Base-by-base conservation (phyloP, 2,797 vertebrate species). In the Anniella stebbinsi region DNA sequence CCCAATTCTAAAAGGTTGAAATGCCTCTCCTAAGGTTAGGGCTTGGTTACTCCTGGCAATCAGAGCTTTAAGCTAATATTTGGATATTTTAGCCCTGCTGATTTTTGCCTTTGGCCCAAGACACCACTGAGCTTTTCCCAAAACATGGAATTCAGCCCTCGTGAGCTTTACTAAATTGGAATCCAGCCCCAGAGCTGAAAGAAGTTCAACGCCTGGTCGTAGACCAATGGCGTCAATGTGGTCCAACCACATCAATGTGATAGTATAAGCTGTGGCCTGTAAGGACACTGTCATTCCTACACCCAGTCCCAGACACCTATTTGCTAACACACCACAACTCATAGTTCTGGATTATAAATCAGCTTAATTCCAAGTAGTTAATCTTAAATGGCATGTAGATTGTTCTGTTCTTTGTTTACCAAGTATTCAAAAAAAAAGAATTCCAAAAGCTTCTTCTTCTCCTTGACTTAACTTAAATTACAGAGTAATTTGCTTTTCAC, bases 351-450 rank as follows among this genome's bases (percentile, higher is more conserved):
- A 51, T n/a, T 81, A 88, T 72, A 70, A 70, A 88, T 80, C 48
- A 81, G 30, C 25, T 90, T 30, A 48, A 81, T 72, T 81, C 67
- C 41, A 63, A 73, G 33, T 85, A 18, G 30, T 33, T 77, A 30
- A 8, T 72, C 38, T 54, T 70, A 57, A 60, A 2, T 73, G 38
- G 51, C 18, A 48, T 48, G 5, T 15, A 80, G 80, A 30, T 73
- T 30, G 18, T 36, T 54, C 69, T 15, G 60, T 17, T 9, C 15
- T 51, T 48, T 69, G 45, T 8, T 82, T 87, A 75, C 57, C 69
- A 90, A 75, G 69, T 60, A 86, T 90, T 80, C 67, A 73, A n/a
- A n/a, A n/a, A n/a, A n/a, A n/a, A n/a, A 86, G 51, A 15, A 81
- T n/a, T 36, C 10, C 63, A 33, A 51, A 78, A 60, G 38, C 80